Percentiles rank a stretch among this genome's conserved stretches.
phyloP scores from a whole-genome alignment of 2,113 vertebrate species.

The Microcebus lehilahytsara region DNA sequence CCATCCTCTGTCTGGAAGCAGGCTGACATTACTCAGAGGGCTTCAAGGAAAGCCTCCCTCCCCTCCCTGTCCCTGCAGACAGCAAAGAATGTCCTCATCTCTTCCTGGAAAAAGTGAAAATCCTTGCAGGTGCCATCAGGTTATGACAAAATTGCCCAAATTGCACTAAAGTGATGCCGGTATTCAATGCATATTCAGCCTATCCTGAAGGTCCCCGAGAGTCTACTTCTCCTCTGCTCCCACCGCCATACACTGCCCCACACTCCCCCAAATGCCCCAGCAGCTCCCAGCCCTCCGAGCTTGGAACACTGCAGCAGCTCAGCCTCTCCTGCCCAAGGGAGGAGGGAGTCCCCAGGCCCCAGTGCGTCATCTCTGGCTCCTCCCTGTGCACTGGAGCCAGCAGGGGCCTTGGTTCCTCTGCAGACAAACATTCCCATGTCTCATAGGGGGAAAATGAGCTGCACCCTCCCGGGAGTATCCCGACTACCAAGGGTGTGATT shows the following conservation, averaged over 20 bases:
- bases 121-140: neutral
- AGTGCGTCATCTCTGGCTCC: conserved; percentile 33
- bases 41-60: neutral
- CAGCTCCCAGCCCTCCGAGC: neutral
- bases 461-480: neutral
- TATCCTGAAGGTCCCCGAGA: neutral
- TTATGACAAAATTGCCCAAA: neutral
- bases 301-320: neutral
- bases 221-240: neutral
- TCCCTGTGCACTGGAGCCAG: neutral
- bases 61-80: neutral
- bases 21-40: neutral
- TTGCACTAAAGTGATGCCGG: neutral
- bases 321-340: neutral
- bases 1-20: neutral
- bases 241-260: neutral
- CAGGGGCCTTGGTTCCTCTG: neutral
- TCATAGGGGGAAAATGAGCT: neutral
- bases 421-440: neutral
- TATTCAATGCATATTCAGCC: neutral
- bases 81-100: conserved; percentile 1
- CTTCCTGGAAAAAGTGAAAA: conserved; percentile 30
- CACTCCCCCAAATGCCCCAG: neutral
- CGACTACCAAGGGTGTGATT: neutral
- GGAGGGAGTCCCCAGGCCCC: neutral